Base-by-base conservation (phyloP, 2,888 invertebrate genomes). In the Deroplatys truncata region DNA sequence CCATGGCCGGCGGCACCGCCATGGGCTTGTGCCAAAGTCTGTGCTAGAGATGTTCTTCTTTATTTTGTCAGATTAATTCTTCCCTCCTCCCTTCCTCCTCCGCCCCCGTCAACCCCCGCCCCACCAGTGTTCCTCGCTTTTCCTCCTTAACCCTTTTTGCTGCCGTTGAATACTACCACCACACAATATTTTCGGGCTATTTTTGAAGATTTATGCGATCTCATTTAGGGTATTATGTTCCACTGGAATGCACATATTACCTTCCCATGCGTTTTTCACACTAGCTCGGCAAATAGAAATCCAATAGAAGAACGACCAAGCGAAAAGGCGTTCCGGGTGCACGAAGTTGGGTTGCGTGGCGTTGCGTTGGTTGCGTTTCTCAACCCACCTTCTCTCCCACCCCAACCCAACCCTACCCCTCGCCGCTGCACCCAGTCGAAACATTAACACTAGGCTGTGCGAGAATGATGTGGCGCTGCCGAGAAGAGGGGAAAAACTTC, bases 191-290 rank as follows among this genome's bases (percentile, higher is more conserved):
- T 91, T 88, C 90, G 82, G 88, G 90, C 89, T 90, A 89, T 91
- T 91, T 90, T 90, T 86, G 83, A 89, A 91, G 91, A 91, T 91
- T 91, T 91, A 91, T 90, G 91, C 88, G 85, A 88, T 90, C 90
- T 90, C 91, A 91, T 91, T 91, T 91, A 90, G 90, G 90, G 91
- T 90, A 90, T 91, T 91, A 91, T 91, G 91, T 91, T 91, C 90
- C 91, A 88, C 86, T 90, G 91, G 91, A 91, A 90, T 91, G 91
- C 91, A 91, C 90, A 90, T 90, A 91, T 91, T 91, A 91, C 91
- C 91, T 90, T 89, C 90, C 90, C 91, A 90, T 90, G 90, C 88
- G 90, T 91, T 91, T 91, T 90, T 90, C 90, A 89, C 89, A 90
- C 90, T 85, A 85, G 88, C 90, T 88, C 90, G 89, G 89, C 90